Percentiles rank a stretch among this genome's conserved stretches.
Conservation (phyloP, 2,113 vertebrate species). For the Pangasianodon gigas region DNA sequence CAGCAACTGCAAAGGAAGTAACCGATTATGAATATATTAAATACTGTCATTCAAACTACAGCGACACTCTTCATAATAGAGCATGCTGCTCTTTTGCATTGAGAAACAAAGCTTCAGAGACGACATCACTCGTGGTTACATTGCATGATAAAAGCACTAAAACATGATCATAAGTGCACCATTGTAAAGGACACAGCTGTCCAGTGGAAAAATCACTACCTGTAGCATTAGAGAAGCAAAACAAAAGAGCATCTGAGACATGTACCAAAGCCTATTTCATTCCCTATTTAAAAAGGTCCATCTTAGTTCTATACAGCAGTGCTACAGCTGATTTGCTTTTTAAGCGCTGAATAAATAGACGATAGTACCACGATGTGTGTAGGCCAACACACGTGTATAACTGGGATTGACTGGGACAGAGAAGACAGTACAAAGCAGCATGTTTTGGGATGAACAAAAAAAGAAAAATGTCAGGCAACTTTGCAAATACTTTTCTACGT, state of each 20-base stretch:
- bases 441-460: slow-evolving; percentile 55
- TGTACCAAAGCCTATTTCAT: slow-evolving; percentile 62
- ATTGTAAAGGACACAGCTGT: slow-evolving; percentile 75
- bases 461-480: slow-evolving; percentile 45
- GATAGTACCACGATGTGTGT: slow-evolving; percentile 70
- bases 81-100: slow-evolving; percentile 55
- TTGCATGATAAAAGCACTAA: slow-evolving; percentile 74
- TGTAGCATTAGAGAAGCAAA: slow-evolving; percentile 71
- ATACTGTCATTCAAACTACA: slow-evolving; percentile 67
- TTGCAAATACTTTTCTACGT: slow-evolving; percentile 37
- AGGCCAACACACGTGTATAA: slow-evolving; percentile 65
- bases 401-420: slow-evolving; percentile 56
- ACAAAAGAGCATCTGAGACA: slow-evolving; percentile 55
- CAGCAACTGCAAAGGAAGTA: slow-evolving; percentile 61
- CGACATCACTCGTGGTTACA: slow-evolving; percentile 69
- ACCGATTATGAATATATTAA: slow-evolving; percentile 68
- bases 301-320: slow-evolving; percentile 56
- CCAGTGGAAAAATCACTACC: slow-evolving; percentile 78
- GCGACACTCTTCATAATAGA: slow-evolving; percentile 68
- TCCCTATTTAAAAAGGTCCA: slow-evolving; percentile 59
- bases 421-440: slow-evolving; percentile 83
- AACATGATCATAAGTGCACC: slow-evolving; percentile 79
- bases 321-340: slow-evolving; percentile 66
- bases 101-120: slow-evolving; percentile 48
- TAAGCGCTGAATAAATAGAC: slow-evolving; percentile 70